These are phyloP conservation scores for Hypotaenidia philippensis DNA, from an alignment of 2,797 vertebrate species.

Conservation along the genomic window DNA sequence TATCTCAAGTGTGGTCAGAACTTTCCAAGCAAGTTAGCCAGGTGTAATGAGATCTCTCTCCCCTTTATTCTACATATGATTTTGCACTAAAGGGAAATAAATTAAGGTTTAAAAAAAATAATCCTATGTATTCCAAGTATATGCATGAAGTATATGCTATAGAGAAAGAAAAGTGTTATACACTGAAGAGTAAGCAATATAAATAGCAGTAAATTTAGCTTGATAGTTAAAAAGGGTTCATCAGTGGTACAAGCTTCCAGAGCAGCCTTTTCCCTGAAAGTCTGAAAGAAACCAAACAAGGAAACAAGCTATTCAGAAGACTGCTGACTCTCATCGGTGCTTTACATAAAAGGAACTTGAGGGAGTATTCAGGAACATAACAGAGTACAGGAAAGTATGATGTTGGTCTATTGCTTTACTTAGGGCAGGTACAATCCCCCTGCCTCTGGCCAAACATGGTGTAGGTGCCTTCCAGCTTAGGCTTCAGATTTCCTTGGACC, in stretches of 20 bases:
- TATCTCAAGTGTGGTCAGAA: too few relatives aligned
- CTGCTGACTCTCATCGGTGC: not conserved
- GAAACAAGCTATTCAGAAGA: not conserved
- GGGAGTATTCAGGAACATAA: not conserved
- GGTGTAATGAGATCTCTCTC: too few relatives aligned
- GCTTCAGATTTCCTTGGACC: fast-evolving
- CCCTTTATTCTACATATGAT: too few relatives aligned
- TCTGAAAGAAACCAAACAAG: not conserved
- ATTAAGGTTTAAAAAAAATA: too few relatives aligned
- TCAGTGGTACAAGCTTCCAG: not conserved
- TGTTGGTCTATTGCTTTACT: not conserved
- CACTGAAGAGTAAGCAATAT: not conserved
- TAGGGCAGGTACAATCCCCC: not conserved
- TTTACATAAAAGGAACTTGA: not conserved
- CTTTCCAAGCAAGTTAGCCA: too few relatives aligned
- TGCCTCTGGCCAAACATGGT: not conserved
- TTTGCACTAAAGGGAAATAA: too few relatives aligned
- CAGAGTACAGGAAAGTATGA: not conserved
- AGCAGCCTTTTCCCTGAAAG: not conserved
- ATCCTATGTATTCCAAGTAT: not conserved
- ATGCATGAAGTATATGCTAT: not conserved
- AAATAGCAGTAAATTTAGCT: not conserved
- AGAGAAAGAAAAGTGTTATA: not conserved
- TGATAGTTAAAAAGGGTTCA: not conserved
- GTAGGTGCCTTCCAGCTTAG: not conserved